Evolutionary conservation across 2,888 invertebrate genomes (phyloP), one percentile per base, ranked within the genome.

Genomic region (Trissolcus brochymenae): DNA sequence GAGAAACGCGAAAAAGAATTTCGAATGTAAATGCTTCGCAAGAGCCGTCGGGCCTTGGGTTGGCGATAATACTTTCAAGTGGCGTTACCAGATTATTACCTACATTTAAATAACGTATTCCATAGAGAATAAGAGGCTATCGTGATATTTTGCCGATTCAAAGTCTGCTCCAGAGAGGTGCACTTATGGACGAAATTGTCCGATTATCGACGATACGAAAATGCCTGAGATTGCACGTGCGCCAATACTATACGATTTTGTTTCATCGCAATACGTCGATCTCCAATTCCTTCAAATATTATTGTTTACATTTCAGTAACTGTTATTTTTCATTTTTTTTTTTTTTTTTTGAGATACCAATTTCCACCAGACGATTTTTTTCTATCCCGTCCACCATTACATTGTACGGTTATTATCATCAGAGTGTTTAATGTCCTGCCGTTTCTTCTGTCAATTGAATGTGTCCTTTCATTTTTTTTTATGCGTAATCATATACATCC

Each of bases 11-110:
- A 50, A 17, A 14, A 59, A 67, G 19, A 19, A 67, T 49, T n/a
- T 13, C 43, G 64, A 50, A 41, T 54, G 67, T 53, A 65, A 65
- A 64, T 62, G 56, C 41, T 51, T 19, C 51, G 56, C 35, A 50
- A 14, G 55, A 59, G 64, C 59, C 54, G 53, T 54, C 62, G 41
- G 49, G 50, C 68, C 61, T 14, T 40, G 29, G 49, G 77, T 7
- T 55, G 14, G 68, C 53, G 65, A 50, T 68, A 57, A 70, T 78
- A 74, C 61, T 61, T 66, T 66, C 43, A 66, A 74, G 70, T 65
- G 61, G 56, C 16, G 65, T 78, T 70, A 50, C 70, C 70, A 51
- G 74, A 66, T 78, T 71, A 74, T 78, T 74, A 59, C 60, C 56
- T 53, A 51, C 57, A 19, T 62, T 59, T 51, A 49, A 62, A 56